These are phyloP conservation scores for Tyrannus savana DNA, from an alignment of 2,113 vertebrate species.

Conservation along the genomic window DNA sequence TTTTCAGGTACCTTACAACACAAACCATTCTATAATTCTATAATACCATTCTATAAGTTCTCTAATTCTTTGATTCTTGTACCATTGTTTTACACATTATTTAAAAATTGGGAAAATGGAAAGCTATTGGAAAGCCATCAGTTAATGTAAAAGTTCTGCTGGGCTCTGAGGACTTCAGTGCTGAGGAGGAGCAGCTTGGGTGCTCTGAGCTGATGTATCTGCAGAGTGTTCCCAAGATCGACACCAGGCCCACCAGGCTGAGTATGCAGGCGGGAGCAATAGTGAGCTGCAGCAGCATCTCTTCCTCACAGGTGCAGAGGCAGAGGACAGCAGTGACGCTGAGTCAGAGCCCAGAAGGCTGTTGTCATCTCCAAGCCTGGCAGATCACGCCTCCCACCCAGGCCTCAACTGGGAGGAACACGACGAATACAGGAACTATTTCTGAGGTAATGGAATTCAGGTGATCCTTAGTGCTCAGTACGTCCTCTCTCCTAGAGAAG, in stretches of 20 bases:
- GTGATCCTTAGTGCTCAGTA: not conserved
- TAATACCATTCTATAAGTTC: no score
- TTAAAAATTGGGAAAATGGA: not conserved
- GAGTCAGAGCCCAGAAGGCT: not conserved
- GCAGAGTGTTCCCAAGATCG: not conserved
- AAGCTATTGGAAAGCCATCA: not conserved
- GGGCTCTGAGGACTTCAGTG: not conserved
- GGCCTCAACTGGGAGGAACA: not conserved
- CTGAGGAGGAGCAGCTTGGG: not conserved
- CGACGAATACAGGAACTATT: not conserved
- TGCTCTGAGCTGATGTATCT: not conserved
- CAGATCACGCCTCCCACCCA: not conserved
- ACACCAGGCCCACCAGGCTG: not conserved
- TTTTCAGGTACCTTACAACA: not conserved
- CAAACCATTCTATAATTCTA: not conserved
- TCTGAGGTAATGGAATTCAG: not conserved
- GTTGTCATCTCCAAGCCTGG: not conserved
- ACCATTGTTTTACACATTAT: not conserved
- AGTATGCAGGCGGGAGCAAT: not conserved
- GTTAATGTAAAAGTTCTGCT: not conserved
- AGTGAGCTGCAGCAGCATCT: not conserved
- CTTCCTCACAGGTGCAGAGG: fast-evolving
- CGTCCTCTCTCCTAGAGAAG: not conserved
- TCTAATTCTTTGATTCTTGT: not conserved
- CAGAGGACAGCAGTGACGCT: not conserved